A percentile compares a stretch with the other conserved stretches of the same genome.
Conservation (phyloP, 2,113 vertebrate species). For the Orycteropus afer region DNA sequence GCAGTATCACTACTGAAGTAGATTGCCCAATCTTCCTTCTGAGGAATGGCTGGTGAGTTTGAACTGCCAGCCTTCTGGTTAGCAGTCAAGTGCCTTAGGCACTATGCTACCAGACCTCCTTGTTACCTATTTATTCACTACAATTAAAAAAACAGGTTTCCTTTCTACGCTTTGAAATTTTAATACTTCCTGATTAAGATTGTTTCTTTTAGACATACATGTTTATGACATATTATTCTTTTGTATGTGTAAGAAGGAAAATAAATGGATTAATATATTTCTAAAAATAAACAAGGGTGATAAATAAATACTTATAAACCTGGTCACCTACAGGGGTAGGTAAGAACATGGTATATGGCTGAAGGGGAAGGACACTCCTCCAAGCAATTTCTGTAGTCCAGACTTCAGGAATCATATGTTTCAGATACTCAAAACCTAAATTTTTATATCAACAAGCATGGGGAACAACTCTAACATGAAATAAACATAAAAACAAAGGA, state of each 20-base stretch:
- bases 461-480: neutral
- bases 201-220: slow-evolving; percentile 32
- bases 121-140: too few relatives aligned
- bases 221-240: neutral
- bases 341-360: rapidly evolving
- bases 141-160: neutral
- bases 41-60: too few relatives aligned
- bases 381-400: rapidly evolving
- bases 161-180: slow-evolving; percentile 3
- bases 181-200: neutral
- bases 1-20: too few relatives aligned
- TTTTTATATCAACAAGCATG: neutral
- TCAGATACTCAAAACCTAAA: neutral
- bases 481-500: neutral
- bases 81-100: too few relatives aligned
- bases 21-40: too few relatives aligned
- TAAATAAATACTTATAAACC: neutral
- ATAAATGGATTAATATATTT: slow-evolving; percentile 28
- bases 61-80: too few relatives aligned
- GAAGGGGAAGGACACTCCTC: rapidly evolving
- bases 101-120: too few relatives aligned
- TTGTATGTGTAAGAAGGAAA: neutral
- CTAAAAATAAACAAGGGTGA: neutral
- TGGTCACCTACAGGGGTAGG: neutral
- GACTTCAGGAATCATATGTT: neutral